Base-by-base conservation (phyloP, 2,113 vertebrate species). In the Morone chrysops region DNA sequence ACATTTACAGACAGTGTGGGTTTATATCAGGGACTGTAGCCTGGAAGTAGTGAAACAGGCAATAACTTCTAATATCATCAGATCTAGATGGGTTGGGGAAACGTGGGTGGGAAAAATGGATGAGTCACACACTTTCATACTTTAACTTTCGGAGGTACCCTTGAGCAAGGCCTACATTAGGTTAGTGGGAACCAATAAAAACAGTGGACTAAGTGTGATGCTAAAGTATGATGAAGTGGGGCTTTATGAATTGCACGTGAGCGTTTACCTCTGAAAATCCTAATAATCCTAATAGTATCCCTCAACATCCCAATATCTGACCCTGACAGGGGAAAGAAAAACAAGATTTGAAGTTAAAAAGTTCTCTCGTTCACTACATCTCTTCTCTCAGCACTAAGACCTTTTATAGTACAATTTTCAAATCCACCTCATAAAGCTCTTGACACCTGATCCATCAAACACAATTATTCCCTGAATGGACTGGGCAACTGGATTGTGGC, bases 381-480 rank as follows among this genome's bases (percentile, higher is more conserved):
- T 18, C 50, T 78, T 54, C 47, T 62, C 25, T 11, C 20, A 8
- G 25, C 45, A 20, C 40, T 25, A 75, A 80, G 13, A 75, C 8
- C 4, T 72, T 57, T 10, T 57, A 66, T 2, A 63, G 65, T 13
- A 66, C 60, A 18, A 75, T 59, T 82, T 85, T 79, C 47, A 69
- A 82, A 87, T n/a, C 38, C 20, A 47, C 38, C 66, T 78, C 59
- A 56, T 76, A 61, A 81, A 78, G 36, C 45, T n/a, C 53, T 45
- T 85, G 82, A 85, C 75, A 70, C 41, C 59, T 78, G 78, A 66
- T 84, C 80, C 53, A 82, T 92, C 90, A 91, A 72, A 79, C n/a
- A 8, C 54, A 66, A 85, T 89, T 81, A 89, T 76, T 75, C 61
- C 57, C 70, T 3, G 85, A 78, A 81, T 16, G 82, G 74, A 68